Conservation (phyloP, 2,888 invertebrate genomes). For the Volucella zonaria region DNA sequence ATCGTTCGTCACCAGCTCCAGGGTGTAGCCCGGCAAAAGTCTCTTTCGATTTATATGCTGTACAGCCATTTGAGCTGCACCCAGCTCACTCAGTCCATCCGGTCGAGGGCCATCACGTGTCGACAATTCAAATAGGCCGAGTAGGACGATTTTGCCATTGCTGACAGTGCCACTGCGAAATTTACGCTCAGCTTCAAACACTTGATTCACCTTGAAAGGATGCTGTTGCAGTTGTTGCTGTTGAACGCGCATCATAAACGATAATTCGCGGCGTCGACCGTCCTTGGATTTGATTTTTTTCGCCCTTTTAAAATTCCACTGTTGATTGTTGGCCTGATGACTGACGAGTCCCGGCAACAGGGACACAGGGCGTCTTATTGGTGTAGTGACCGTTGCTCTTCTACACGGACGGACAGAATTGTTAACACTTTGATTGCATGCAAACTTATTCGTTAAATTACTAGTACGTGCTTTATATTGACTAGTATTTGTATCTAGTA, state of each 20-base stretch:
- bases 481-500: slow-evolving; percentile 17
- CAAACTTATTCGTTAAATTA: slow-evolving; percentile 40
- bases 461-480: too few relatives aligned
- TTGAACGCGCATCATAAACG: slow-evolving; percentile 69
- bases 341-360: slow-evolving; percentile 14
- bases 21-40: slow-evolving; percentile 87
- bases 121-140: slow-evolving; percentile 92
- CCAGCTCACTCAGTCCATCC: slow-evolving; percentile 89
- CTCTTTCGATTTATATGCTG: slow-evolving; percentile 89
- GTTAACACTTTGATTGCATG: slow-evolving; percentile 62
- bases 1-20: slow-evolving; percentile 91
- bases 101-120: slow-evolving; percentile 86
- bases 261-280: slow-evolving; percentile 63
- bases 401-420: slow-evolving; percentile 63
- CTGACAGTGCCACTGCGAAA: slow-evolving; percentile 78
- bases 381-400: slow-evolving; percentile 9
- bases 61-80: slow-evolving; percentile 91
- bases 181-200: slow-evolving; percentile 81
- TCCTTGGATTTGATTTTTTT: slow-evolving; percentile 64
- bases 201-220: slow-evolving; percentile 82
- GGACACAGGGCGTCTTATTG: slow-evolving; percentile 42
- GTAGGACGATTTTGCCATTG: slow-evolving; percentile 85
- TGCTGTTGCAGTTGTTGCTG: slow-evolving; percentile 74
- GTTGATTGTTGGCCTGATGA: slow-evolving; percentile 38
- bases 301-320: slow-evolving; percentile 58